These are phyloP conservation scores for Andrena haemorrhoa DNA, from an alignment of 2,888 invertebrate genomes.

Conservation along the genomic window DNA sequence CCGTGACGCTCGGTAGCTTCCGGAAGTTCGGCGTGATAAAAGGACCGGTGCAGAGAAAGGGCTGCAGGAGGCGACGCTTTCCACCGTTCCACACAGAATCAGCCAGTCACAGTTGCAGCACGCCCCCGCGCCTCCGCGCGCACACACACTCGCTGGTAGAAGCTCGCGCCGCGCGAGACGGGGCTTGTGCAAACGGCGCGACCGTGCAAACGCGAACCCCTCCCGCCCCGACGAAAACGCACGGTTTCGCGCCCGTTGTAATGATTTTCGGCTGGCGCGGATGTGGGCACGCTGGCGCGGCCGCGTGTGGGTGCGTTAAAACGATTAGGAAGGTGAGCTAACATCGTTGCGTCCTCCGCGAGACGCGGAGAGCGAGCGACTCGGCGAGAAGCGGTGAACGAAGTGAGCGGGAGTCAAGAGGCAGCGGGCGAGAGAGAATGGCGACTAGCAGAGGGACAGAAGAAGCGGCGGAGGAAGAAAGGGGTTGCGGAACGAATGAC, in stretches of 20 bases:
- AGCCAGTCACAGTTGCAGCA: constrained; percentile 4
- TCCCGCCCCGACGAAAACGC: constrained; percentile 59
- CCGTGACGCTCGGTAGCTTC: constrained; percentile 45
- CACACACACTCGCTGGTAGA: constrained; percentile 7
- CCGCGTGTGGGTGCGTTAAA: constrained; percentile 74
- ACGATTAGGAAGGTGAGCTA: constrained; percentile 78
- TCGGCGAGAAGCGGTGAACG: constrained; percentile 39
- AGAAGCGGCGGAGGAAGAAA: constrained; percentile 13
- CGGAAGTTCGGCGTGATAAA: constrained; percentile 58
- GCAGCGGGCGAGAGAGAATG: constrained; percentile 11
- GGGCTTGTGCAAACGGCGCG: constrained; percentile 58
- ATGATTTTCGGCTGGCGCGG: constrained; percentile 68
- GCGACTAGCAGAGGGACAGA: constrained; percentile 19
- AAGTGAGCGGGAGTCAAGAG: constrained; percentile 23
- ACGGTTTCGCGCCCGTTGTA: constrained; percentile 68
- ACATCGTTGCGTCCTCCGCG: constrained; percentile 62
- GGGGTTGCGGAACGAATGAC: constrained; percentile 30
- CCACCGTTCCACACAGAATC: constrained; percentile 22
- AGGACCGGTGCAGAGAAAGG: constrained; percentile 51
- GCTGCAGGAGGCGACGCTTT: constrained; percentile 42
- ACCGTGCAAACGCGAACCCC: constrained; percentile 51
- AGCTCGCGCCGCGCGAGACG: constrained; percentile 35
- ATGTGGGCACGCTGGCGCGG: constrained; percentile 36
- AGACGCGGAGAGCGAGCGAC: constrained; percentile 45
- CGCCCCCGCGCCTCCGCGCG: background rate